phyloP scores from a whole-genome alignment of 2,797 vertebrate genomes.

The Hippoglossus hippoglossus region DNA sequence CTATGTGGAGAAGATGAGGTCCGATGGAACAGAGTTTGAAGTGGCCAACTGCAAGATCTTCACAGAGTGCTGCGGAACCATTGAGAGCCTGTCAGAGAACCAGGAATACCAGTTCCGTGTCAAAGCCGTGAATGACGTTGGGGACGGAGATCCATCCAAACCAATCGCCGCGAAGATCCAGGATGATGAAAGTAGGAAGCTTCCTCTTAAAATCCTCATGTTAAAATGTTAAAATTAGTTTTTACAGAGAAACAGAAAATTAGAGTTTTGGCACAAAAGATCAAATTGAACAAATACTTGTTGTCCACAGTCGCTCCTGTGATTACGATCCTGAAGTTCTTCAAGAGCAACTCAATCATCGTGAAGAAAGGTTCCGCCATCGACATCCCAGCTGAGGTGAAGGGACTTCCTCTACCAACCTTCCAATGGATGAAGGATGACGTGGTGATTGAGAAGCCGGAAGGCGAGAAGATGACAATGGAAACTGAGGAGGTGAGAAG shows the following conservation, averaged over 20 bases:
- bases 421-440: conserved; percentile 92
- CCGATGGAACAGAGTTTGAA: conserved; percentile 91
- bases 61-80: conserved; percentile 80
- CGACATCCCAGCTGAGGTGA: conserved; percentile 94
- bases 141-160: conserved; percentile 91
- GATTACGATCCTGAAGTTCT: conserved; percentile 89
- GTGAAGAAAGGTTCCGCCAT: conserved; percentile 91
- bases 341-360: conserved; percentile 91
- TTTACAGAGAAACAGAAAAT: not conserved
- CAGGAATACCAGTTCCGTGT: conserved; percentile 96
- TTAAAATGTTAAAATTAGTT: not conserved
- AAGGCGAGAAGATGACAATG: conserved; percentile 87
- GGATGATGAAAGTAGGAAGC: conserved; percentile 91
- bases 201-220: not conserved
- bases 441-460: conserved; percentile 86
- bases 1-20: conserved; percentile 94
- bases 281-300: not conserved
- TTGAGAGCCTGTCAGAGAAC: conserved; percentile 93
- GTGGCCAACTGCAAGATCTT: conserved; percentile 91
- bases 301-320: conserved; percentile 87
- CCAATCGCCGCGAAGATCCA: conserved; percentile 90
- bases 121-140: conserved; percentile 92
- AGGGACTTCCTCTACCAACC: conserved; percentile 93
- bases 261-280: not conserved
- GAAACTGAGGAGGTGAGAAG: conserved; percentile 87